Conservation (phyloP, 2,797 vertebrate genomes). For the Columba guinea region DNA sequence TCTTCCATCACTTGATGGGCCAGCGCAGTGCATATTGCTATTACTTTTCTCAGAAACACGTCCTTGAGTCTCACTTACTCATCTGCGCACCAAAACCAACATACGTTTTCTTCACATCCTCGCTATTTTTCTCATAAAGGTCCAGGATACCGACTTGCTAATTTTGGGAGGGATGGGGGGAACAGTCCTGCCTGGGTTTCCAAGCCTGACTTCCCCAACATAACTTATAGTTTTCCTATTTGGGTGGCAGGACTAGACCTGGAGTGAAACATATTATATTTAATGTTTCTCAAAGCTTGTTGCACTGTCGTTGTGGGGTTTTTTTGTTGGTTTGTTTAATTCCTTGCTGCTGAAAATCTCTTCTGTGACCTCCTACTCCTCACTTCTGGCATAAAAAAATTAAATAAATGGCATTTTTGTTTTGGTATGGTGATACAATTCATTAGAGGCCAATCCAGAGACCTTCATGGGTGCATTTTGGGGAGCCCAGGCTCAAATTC, state of each 20-base stretch:
- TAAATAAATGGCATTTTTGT: not conserved
- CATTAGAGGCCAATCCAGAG: not conserved
- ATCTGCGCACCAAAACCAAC: not conserved
- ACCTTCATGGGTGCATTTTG: not conserved
- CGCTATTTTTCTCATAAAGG: not conserved
- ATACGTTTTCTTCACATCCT: not conserved
- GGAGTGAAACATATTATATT: not conserved
- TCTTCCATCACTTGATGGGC: conserved; percentile 1
- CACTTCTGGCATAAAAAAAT: not conserved
- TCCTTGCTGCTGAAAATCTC: not conserved
- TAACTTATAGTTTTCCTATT: not conserved
- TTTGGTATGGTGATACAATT: not conserved
- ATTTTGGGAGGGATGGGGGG: not conserved
- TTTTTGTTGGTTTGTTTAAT: conserved; percentile 11
- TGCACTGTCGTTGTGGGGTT: not conserved
- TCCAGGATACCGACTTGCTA: not conserved
- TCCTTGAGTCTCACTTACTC: not conserved
- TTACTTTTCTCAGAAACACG: not conserved
- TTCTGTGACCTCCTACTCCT: not conserved
- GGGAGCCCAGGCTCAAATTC: not conserved
- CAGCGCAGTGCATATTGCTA: not conserved
- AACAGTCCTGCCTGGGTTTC: not conserved
- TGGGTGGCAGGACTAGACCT: not conserved
- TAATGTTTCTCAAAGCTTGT: not conserved
- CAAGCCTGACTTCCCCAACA: not conserved